These are phyloP conservation scores for Amblyraja radiata DNA, from an alignment of 2,797 vertebrate species.

Conservation along the genomic window DNA sequence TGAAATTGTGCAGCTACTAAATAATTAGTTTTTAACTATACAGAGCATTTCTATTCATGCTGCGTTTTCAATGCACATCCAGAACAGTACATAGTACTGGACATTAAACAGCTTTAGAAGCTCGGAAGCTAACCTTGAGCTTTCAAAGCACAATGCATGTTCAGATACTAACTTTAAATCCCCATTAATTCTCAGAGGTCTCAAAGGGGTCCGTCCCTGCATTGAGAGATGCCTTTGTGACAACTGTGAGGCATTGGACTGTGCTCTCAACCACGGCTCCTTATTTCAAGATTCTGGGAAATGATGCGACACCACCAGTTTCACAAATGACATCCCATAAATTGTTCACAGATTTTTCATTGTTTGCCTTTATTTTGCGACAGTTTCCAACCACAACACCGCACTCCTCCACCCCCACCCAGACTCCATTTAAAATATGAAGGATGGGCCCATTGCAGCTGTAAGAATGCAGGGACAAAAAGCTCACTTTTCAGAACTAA, in stretches of 20 bases:
- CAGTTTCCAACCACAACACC: background rate
- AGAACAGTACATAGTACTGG: background rate
- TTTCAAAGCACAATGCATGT: conserved; percentile 40
- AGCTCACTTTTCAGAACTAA: background rate
- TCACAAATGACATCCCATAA: background rate
- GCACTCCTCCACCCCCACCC: background rate
- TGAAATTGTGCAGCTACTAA: background rate
- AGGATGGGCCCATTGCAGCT: background rate
- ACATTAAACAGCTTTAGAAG: background rate
- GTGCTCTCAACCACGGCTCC: background rate
- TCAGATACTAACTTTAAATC: conserved; percentile 58
- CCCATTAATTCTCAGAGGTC: conserved; percentile 72
- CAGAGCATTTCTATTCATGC: background rate
- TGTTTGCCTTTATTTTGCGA: background rate
- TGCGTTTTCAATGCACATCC: background rate
- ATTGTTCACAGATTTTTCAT: background rate
- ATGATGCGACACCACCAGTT: background rate
- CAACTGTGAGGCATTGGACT: conserved; percentile 54
- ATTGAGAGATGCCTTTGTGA: conserved; percentile 62
- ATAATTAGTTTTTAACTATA: background rate
- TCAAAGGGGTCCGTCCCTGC: conserved; percentile 47
- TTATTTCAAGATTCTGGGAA: background rate
- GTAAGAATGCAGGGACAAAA: conserved; percentile 1
- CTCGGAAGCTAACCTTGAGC: background rate
- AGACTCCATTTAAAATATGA: background rate